Evolutionary conservation across 2,888 invertebrate genomes (phyloP), one percentile per base, ranked within the genome.

Genomic region (Mechanitis mazaeus): DNA sequence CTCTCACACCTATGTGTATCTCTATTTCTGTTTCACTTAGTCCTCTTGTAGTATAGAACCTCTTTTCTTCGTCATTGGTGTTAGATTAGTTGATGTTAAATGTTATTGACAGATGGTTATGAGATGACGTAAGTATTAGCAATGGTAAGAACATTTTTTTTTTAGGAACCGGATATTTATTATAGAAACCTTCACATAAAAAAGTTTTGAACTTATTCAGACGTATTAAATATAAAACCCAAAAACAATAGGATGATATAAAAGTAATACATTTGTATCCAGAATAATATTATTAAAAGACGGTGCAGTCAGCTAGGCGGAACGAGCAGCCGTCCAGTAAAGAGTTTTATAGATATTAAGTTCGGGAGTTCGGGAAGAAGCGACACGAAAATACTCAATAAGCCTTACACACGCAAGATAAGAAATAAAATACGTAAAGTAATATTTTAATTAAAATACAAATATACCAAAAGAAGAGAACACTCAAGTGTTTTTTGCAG

Each of bases 281-380:
- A 31, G 31, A 50, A 28, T 50, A 31, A 50, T 50, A 20, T 50
- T 31, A 28, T 50, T 9, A 50, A 6, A 31, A 50, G 28, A 50
- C 7, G 56, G 45, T 46, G 45, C 38, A 59, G 33, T 45, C 59
- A 56, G 31, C 46, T 45, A 55, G 56, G 56, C 54, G 56, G 35
- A 54, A 54, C 38, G 54, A 31, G 28, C 31, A 38, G 56, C 28
- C 56, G 11, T 53, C 53, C 54, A 55, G 38, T 56, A 59, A 20
- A 56, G 54, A 54, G 20, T 9, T 54, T 54, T 45, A 59, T 59
- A 54, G 54, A 33, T 35, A 54, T 54, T 59, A 12, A 20, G 20
- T 11, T 9, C 9, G 31, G 28, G 2, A 31, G 50, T 31, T 9
- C 31, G 31, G 28, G 50, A 7, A 7, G 31, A 31, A 50, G 31